These are phyloP conservation scores for Coregonus ussuriensis DNA, from an alignment of 2,797 vertebrate species.

Conservation along the genomic window DNA sequence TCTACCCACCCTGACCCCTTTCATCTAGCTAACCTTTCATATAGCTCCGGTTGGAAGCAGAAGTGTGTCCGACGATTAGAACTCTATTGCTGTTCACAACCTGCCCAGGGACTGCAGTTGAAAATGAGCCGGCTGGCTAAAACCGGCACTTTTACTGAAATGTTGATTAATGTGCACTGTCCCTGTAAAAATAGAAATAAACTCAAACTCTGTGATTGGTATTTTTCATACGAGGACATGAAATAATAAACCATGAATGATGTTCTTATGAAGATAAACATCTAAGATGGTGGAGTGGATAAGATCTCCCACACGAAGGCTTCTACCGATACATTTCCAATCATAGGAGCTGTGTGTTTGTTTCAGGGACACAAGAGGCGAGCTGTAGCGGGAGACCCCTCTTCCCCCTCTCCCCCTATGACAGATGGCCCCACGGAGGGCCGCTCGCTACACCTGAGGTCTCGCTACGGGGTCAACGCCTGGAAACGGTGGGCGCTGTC, in stretches of 20 bases:
- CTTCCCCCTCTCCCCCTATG: conserved; percentile 77
- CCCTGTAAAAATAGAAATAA: no score
- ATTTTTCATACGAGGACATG: conserved; percentile 39
- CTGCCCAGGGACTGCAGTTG: conserved; percentile 19
- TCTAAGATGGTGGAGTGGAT: no score
- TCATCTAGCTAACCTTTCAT: neutral
- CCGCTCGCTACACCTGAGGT: conserved; percentile 84
- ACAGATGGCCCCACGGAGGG: conserved; percentile 58
- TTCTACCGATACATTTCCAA: neutral
- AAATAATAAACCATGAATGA: neutral
- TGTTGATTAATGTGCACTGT: no score
- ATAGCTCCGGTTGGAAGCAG: neutral
- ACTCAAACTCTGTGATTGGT: conserved; percentile 38
- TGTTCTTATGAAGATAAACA: neutral
- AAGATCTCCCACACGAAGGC: no score
- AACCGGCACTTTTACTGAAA: no score
- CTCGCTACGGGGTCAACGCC: conserved; percentile 87
- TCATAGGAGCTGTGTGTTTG: neutral
- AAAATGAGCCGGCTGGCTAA: no score
- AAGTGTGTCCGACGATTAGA: conserved; percentile 40
- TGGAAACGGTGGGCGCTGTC: conserved; percentile 95
- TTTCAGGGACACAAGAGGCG: conserved; percentile 87
- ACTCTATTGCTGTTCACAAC: conserved; percentile 51
- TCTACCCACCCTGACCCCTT: conserved; percentile 4
- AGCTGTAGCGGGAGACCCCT: conserved; percentile 77